Conservation (phyloP, 2,797 vertebrate species). For the Clarias laeviceps region DNA sequence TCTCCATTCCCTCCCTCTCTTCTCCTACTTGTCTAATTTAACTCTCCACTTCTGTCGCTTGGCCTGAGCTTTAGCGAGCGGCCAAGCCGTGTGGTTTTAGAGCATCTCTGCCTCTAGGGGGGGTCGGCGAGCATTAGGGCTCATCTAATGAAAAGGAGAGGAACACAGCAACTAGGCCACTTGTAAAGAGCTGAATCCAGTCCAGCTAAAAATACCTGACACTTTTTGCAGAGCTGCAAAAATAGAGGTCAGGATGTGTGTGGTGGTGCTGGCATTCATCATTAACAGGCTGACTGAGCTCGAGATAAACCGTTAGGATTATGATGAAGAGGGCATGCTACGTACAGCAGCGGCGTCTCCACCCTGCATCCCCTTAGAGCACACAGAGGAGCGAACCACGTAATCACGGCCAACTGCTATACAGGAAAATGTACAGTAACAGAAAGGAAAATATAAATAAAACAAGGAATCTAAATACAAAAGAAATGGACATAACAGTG, state of each 20-base stretch:
- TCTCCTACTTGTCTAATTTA: constrained; percentile 50
- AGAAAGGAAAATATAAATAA: not conserved
- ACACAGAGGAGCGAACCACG: constrained; percentile 2
- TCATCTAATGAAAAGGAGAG: constrained; percentile 56
- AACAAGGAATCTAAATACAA: too few species aligned
- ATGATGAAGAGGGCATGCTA: constrained; percentile 78
- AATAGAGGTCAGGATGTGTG: constrained; percentile 81
- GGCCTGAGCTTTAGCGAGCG: constrained; percentile 49
- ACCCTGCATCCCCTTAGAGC: constrained; percentile 37
- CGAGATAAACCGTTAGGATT: constrained; percentile 69
- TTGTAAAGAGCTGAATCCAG: constrained; percentile 64
- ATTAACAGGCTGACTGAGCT: constrained; percentile 78
- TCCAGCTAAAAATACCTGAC: constrained; percentile 71
- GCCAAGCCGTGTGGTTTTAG: constrained; percentile 49
- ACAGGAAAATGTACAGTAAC: not conserved
- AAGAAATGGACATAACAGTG: too few species aligned
- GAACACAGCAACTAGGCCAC: constrained; percentile 65
- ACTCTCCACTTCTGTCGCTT: constrained; percentile 34
- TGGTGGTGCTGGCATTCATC: constrained; percentile 80
- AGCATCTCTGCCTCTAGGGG: constrained; percentile 64
- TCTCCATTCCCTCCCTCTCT: constrained; percentile 63
- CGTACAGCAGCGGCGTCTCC: constrained; percentile 71
- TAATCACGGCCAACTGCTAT: not conserved
- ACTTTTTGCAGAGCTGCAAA: constrained; percentile 71
- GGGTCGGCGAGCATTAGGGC: constrained; percentile 58